A percentile compares a stretch with the other conserved stretches of the same genome.
Conservation (phyloP, 2,113 vertebrate species). For the Upupa epops region DNA sequence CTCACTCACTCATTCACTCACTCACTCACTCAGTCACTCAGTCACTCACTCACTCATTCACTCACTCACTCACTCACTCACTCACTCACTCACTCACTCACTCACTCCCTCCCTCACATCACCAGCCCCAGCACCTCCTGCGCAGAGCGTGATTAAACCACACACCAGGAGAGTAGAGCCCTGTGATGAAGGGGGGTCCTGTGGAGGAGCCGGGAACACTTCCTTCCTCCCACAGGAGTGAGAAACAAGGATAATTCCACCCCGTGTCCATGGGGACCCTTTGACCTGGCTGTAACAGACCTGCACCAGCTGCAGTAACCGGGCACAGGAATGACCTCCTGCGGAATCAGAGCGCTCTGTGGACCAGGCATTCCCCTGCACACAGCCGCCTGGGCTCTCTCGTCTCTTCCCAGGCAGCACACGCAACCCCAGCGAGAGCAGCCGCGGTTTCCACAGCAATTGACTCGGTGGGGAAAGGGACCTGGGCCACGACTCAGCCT, state of each 20-base stretch:
- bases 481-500: background rate
- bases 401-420: background rate
- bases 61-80: too few relatives aligned
- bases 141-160: conserved; percentile 3
- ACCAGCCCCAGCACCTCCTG: background rate
- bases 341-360: background rate
- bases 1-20: too few relatives aligned
- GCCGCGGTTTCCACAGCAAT: background rate
- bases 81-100: too few relatives aligned
- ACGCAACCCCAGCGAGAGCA: background rate
- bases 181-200: background rate
- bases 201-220: background rate
- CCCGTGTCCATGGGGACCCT: background rate
- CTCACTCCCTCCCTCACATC: too few relatives aligned
- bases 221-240: conserved; percentile 27
- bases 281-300: conserved; percentile 28
- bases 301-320: background rate
- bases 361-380: background rate
- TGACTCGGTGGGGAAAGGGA: background rate
- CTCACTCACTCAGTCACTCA: too few relatives aligned
- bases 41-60: too few relatives aligned
- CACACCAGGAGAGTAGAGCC: background rate
- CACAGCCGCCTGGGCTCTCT: background rate
- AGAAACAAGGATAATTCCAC: conserved; percentile 38
- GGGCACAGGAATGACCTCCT: background rate